Evolutionary conservation across 2,888 invertebrate genomes (phyloP), one percentile per base, ranked within the genome.

Genomic region (Anarsia innoxiella): DNA sequence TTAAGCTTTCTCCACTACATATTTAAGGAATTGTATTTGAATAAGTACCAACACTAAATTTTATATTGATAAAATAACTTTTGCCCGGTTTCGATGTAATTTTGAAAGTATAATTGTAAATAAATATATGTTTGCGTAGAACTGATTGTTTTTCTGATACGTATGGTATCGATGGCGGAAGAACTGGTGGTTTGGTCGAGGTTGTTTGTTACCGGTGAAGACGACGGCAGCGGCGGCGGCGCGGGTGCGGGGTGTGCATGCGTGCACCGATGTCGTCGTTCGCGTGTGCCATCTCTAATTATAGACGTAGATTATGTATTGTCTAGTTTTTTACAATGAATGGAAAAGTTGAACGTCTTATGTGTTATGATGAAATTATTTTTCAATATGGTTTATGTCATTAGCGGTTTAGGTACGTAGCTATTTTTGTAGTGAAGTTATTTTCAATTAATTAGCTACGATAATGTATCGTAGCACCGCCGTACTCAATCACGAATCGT

Each of bases 301-400:
- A 68, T 54, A 44, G 44, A 52, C 56, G 53, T 51, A 63, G 61
- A 65, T 67, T 67, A 72, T 66, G 67, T 68, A 73, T 74, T 75
- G 74, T 75, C 57, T 66, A 50, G 45, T 64, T 67, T 73, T 74
- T 75, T 72, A 66, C 64, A 61, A 60, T 59, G 63, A 75, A 72
- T 74, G 71, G 72, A 77, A 77, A 75, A 76, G 76, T 75, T 71
- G 72, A 73, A 69, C 56, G 71, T 64, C 62, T 72, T 57, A 60
- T 56, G 62, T 63, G 58, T 55, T 60, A 66, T 70, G 60, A 72
- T 58, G 66, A 67, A 62, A 67, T 61, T 53, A 59, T 59, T 56
- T 42, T 45, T 37, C 37, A 48, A 45, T 37, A 31, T 53, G 47
- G 42, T 53, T 63, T 66, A 62, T 64, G 60, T 63, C 55, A 61